phyloP scores from a whole-genome alignment of 2,888 invertebrate genomes.

The Leistus spinibarbis region DNA sequence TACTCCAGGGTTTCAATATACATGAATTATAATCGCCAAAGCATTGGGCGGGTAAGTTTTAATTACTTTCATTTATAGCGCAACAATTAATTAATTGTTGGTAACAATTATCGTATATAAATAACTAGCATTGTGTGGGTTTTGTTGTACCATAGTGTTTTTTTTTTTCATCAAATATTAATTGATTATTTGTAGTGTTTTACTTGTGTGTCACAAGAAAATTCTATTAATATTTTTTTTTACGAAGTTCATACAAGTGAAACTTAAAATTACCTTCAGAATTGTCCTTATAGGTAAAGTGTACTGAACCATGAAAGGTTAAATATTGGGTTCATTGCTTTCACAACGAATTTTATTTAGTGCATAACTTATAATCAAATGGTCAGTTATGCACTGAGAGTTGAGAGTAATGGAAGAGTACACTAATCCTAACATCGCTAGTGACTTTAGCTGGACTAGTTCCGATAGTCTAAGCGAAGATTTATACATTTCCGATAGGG shows the following conservation, averaged over 20 bases:
- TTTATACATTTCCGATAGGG: conserved; percentile 29
- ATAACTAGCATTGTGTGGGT: not conserved
- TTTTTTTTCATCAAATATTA: conserved; percentile 22
- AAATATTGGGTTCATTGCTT: conserved; percentile 40
- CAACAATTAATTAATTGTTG: conserved; percentile 1
- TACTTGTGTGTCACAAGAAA: conserved; percentile 29
- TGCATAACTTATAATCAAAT: conserved; percentile 32
- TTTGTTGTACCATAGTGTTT: not conserved
- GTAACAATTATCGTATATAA: conserved; percentile 1
- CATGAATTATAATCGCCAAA: not conserved
- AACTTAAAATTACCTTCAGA: conserved; percentile 32
- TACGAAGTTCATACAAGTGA: conserved; percentile 26
- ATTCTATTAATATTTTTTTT: conserved; percentile 27
- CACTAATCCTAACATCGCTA: conserved; percentile 12
- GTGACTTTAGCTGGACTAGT: conserved; percentile 27
- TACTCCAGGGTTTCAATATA: not conserved
- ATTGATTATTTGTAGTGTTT: conserved; percentile 27
- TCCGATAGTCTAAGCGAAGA: conserved; percentile 28
- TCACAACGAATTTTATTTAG: conserved; percentile 39
- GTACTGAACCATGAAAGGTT: conserved; percentile 38
- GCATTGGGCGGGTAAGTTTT: conserved; percentile 6
- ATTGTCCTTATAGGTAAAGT: conserved; percentile 35
- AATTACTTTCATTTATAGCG: not conserved
- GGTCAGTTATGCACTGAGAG: conserved; percentile 36
- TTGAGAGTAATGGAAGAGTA: conserved; percentile 24